Evolutionary conservation across 2,888 invertebrate species (phyloP), one percentile per base, ranked within the genome.

Genomic region (Cheilosia vernalis): DNA sequence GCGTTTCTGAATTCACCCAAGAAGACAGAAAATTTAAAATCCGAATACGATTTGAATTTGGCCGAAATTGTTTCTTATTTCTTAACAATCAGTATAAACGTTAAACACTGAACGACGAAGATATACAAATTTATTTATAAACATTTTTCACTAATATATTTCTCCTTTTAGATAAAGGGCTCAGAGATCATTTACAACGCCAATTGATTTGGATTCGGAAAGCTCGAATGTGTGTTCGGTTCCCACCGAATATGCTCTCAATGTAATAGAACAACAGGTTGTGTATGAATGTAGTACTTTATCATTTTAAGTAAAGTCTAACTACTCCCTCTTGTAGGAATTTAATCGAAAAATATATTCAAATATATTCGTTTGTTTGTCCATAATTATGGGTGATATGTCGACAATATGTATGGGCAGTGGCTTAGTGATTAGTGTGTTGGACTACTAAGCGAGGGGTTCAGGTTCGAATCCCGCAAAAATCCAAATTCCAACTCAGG

Each of bases 131-230:
- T 51, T 51, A 0, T 24, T 51, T 9, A 5, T 1, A 2, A 0
- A 51, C 10, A 9, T 15, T 0, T 30, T 21, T 40, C 7, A 63
- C 66, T 86, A 86, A 87, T 6, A 55, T 82, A 72, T 80, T 86
- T 87, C 49, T 87, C 73, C 83, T 77, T 86, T 82, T 70, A 80
- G 81, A 66, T 60, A 40, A 40, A 30, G 17, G 21, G 21, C 1
- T 10, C 7, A 15, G 15, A 42, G 21, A 53, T 30, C 44, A 30
- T 6, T 6, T 27, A 21, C 19, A 30, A 4, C 10, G 7, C 7
- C 27, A n/a, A 13, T 33, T 24, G 1, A 49, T 40, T 33, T 19
- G 42, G 56, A 66, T 42, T 4, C 3, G n/a, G 49, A 42, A 17
- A 24, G n/a, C 21, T 6, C 0, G 5, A 9, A 19, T 10, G 3